These are phyloP conservation scores for Drosophila histrio DNA, from an alignment of 2,888 invertebrate species.

Conservation along the genomic window DNA sequence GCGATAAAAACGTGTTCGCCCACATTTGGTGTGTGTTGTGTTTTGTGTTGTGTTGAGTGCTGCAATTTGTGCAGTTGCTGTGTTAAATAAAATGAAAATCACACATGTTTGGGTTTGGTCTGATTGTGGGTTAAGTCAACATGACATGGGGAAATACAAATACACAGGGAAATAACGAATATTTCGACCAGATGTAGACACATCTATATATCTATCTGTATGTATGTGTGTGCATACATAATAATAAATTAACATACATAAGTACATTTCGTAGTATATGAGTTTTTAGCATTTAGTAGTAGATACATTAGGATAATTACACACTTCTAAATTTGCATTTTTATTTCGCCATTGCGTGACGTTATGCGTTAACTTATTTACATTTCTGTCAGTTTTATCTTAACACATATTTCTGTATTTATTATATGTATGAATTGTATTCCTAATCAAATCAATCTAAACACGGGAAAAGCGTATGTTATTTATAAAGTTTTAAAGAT, in stretches of 20 bases:
- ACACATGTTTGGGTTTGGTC: constrained; percentile 66
- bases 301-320: constrained; percentile 19
- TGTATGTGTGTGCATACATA: too few relatives aligned
- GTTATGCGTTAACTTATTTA: constrained; percentile 25
- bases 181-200: constrained; percentile 17
- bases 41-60: constrained; percentile 47
- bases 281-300: not conserved
- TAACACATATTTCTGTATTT: constrained; percentile 25
- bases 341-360: constrained; percentile 16
- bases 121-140: constrained; percentile 72
- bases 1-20: constrained; percentile 81
- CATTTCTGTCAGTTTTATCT: constrained; percentile 29
- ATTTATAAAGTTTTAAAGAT: too few relatives aligned
- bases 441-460: constrained; percentile 56
- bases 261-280: not conserved
- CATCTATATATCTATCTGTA: too few relatives aligned
- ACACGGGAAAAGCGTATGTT: not conserved
- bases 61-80: constrained; percentile 59
- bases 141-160: constrained; percentile 57
- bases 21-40: constrained; percentile 63
- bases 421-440: constrained; percentile 56
- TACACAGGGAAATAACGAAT: constrained; percentile 29
- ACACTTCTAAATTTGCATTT: not conserved
- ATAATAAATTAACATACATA: constrained; percentile 1
- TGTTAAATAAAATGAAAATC: constrained; percentile 28